Evolutionary conservation across 2,888 invertebrate genomes (phyloP).

Genomic region (Scaptomyza parva): DNA sequence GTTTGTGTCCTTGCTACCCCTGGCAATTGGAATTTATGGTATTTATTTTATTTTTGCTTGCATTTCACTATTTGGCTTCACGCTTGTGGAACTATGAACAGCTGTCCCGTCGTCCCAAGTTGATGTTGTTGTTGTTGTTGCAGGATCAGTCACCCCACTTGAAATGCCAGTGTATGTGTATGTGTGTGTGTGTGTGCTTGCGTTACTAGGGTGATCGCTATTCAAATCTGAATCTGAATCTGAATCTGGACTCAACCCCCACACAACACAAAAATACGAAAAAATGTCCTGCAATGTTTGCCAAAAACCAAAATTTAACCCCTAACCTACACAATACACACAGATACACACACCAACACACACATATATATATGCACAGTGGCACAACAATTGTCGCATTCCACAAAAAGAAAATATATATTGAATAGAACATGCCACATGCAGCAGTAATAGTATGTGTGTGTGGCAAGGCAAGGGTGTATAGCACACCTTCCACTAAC

Average conservation of each 20-base stretch:
- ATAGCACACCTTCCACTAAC: not conserved
- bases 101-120: slow-evolving; percentile 33
- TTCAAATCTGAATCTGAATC: slow-evolving; percentile 43
- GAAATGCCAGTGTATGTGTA: slow-evolving; percentile 19
- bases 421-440: slow-evolving; percentile 42
- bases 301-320: slow-evolving; percentile 33
- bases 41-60: slow-evolving; percentile 60
- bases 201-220: slow-evolving; percentile 43
- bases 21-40: slow-evolving; percentile 72
- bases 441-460: not conserved
- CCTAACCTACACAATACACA: slow-evolving; percentile 53
- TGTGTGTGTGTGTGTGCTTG: slow-evolving; percentile 13
- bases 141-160: slow-evolving; percentile 59
- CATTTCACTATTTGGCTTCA: slow-evolving; percentile 46
- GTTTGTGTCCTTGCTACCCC: slow-evolving; percentile 46
- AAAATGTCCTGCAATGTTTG: slow-evolving; percentile 34
- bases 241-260: slow-evolving; percentile 7
- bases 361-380: slow-evolving; percentile 37
- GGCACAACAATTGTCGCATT: slow-evolving; percentile 49
- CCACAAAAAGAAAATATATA: slow-evolving; percentile 53
- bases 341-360: slow-evolving; percentile 7
- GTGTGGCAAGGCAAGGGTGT: not conserved
- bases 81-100: slow-evolving; percentile 55
- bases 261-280: slow-evolving; percentile 3
- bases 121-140: not conserved